Conservation (phyloP, 2,797 vertebrate species). For the Adelosebastes latens region DNA sequence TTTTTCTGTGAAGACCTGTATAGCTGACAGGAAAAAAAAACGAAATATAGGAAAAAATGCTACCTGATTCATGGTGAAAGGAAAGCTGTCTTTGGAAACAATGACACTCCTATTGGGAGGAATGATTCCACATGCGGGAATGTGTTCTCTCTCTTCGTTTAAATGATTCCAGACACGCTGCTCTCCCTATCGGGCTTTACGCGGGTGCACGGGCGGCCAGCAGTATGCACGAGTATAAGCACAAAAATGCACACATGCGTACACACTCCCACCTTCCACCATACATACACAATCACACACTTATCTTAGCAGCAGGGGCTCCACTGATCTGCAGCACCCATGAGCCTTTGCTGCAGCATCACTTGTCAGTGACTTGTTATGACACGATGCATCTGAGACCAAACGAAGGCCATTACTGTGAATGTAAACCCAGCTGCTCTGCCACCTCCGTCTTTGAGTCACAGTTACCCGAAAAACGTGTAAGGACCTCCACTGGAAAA, state of each 20-base stretch:
- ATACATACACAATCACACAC: background rate
- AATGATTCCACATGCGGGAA: conserved; percentile 78
- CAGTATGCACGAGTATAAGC: background rate
- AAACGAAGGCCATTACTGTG: conserved; percentile 1
- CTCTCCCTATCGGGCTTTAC: conserved; percentile 61
- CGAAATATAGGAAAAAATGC: conserved; percentile 63
- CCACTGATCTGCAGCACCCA: conserved; percentile 22
- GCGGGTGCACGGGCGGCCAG: conserved; percentile 25
- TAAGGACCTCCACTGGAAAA: conserved; percentile 44
- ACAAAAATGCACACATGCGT: background rate
- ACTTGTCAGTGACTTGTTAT: conserved; percentile 56
- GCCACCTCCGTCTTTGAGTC: conserved; percentile 24
- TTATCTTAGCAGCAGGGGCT: background rate
- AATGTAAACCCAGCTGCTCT: conserved; percentile 51
- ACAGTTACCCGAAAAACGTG: conserved; percentile 4
- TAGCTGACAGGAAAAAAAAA: conserved; percentile 55
- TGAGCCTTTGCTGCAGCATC: conserved; percentile 29
- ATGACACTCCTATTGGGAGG: conserved; percentile 76
- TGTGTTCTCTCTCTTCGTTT: conserved; percentile 65
- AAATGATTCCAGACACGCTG: conserved; percentile 82
- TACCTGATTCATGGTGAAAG: conserved; percentile 73
- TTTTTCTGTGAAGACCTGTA: conserved; percentile 29
- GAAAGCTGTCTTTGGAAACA: conserved; percentile 77
- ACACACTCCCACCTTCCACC: background rate
- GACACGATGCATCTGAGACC: conserved; percentile 9